Conservation (phyloP, 1,140 invertebrate species). For the Trypoxylus dichotomus region DNA sequence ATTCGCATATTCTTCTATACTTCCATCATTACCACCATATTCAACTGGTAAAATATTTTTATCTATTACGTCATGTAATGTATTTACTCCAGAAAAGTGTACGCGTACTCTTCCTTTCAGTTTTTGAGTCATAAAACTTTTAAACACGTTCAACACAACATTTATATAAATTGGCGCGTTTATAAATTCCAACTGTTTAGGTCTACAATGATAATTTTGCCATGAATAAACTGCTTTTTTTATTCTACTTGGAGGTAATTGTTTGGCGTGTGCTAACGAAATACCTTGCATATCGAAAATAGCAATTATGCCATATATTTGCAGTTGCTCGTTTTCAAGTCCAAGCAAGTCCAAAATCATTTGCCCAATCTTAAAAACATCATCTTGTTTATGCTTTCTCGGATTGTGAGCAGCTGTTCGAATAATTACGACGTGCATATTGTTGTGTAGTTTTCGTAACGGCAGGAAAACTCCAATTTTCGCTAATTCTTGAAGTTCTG, state of each 20-base stretch:
- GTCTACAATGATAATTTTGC: conserved; percentile 72
- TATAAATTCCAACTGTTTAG: conserved; percentile 70
- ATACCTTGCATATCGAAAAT: conserved; percentile 64
- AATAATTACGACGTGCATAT: conserved; percentile 60
- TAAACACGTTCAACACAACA: conserved; percentile 68
- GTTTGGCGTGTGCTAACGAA: conserved; percentile 61
- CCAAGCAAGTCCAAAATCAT: conserved; percentile 62
- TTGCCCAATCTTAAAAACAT: conserved; percentile 62
- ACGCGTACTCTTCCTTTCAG: conserved; percentile 61
- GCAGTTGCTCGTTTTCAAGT: conserved; percentile 54
- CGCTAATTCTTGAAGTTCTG: conserved; percentile 61
- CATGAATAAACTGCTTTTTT: conserved; percentile 64
- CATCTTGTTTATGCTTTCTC: conserved; percentile 56
- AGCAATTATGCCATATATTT: conserved; percentile 62
- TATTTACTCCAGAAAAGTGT: conserved; percentile 53
- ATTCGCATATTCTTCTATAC: conserved; percentile 57
- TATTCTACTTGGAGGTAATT: conserved; percentile 61
- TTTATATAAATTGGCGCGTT: conserved; percentile 71
- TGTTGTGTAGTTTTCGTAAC: conserved; percentile 56
- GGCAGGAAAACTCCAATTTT: conserved; percentile 64
- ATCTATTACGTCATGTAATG: conserved; percentile 54
- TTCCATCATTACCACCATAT: conserved; percentile 61
- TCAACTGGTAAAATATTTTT: conserved; percentile 60
- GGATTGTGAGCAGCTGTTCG: conserved; percentile 62
- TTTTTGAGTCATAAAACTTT: conserved; percentile 72